A percentile compares a stretch with the other conserved stretches of the same genome.
phyloP scores from a whole-genome alignment of 2,888 invertebrate genomes.

The Phytoseiulus persimilis region DNA sequence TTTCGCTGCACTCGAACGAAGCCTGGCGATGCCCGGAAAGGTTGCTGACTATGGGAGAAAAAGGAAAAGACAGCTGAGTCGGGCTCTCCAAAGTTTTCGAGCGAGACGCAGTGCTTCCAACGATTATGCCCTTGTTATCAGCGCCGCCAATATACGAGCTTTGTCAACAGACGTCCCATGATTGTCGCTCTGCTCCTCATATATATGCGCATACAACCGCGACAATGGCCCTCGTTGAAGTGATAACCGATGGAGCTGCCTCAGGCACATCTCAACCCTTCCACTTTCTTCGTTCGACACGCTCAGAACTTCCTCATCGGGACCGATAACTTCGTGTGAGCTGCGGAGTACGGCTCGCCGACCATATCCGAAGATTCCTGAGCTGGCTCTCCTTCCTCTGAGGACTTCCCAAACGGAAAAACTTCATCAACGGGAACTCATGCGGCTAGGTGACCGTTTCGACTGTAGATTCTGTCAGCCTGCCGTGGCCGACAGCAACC shows the following conservation, averaged over 20 bases:
- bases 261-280: not conserved
- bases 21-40: too few species aligned
- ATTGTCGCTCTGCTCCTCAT: not conserved
- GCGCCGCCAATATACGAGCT: not conserved
- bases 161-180: not conserved
- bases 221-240: not conserved
- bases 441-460: too few species aligned
- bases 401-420: too few species aligned
- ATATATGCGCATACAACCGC: constrained; percentile 5
- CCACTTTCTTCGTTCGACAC: not conserved
- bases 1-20: too few species aligned
- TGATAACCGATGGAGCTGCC: constrained; percentile 5
- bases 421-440: too few species aligned
- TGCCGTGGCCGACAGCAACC: too few species aligned
- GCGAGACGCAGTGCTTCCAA: not conserved
- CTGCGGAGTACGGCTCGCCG: too few species aligned
- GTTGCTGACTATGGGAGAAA: not conserved
- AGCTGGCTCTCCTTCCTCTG: too few species aligned
- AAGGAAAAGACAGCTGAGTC: not conserved
- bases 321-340: too few species aligned
- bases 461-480: too few species aligned
- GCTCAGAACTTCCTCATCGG: not conserved
- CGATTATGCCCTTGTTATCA: not conserved
- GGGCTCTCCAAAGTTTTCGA: not conserved
- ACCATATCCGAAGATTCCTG: too few species aligned